A percentile compares a stretch with the other conserved stretches of the same genome.
phyloP scores from a whole-genome alignment of 2,888 invertebrate genomes.

The Cryptus viduatorius region DNA sequence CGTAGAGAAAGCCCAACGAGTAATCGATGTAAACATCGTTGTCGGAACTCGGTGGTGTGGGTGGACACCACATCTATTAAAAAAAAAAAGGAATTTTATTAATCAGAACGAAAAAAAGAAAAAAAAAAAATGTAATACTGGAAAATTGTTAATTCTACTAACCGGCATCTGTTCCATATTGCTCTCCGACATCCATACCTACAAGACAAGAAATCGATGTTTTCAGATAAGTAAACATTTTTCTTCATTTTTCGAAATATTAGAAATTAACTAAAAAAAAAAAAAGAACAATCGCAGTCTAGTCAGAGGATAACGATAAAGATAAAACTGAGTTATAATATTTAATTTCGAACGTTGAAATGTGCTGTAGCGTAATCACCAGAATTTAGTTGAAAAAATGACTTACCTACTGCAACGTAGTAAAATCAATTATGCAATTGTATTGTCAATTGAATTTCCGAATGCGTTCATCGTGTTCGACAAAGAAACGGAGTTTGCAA shows the following conservation, averaged over 20 bases:
- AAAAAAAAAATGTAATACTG: not conserved
- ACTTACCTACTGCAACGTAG: conserved; percentile 66
- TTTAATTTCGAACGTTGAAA: conserved; percentile 41
- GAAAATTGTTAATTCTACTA: conserved; percentile 85
- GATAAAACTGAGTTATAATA: not conserved
- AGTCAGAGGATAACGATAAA: not conserved
- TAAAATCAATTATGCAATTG: conserved; percentile 25
- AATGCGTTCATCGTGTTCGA: not conserved
- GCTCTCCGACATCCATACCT: conserved; percentile 92
- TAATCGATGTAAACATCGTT: conserved; percentile 96
- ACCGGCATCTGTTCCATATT: conserved; percentile 93
- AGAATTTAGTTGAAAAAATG: conserved; percentile 66
- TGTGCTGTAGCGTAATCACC: conserved; percentile 67
- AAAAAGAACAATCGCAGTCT: not conserved
- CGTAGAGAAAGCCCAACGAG: conserved; percentile 94
- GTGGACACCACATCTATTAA: conserved; percentile 96
- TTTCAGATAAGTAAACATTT: conserved; percentile 50
- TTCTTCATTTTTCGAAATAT: conserved; percentile 26
- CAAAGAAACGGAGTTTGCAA: not conserved
- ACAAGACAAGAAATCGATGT: conserved; percentile 82
- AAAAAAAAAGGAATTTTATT: not conserved
- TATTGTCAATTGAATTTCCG: not conserved
- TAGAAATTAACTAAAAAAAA: not conserved
- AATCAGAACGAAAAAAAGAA: not conserved
- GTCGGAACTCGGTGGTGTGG: conserved; percentile 97